Evolutionary conservation across 2,113 vertebrate genomes (phyloP), one percentile per base, ranked within the genome.

Genomic region (Amazona guildingii): DNA sequence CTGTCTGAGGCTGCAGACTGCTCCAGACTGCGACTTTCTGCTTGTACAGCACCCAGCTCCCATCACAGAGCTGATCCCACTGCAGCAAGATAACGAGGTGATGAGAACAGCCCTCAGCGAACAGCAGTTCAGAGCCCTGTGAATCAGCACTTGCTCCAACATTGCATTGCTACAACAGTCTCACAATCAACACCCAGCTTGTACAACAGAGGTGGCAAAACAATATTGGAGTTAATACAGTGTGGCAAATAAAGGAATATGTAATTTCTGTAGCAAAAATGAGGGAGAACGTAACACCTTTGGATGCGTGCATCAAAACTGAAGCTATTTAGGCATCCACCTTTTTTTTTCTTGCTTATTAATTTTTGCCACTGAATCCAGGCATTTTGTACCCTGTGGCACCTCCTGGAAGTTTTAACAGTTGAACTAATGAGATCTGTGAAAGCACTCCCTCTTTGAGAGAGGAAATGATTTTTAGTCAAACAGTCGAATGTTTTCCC

Each of bases 391-490:
- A 73, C 83, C 88, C 80, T 13, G 10, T 95, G 95, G 92, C 80
- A 80, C 43, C 86, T 89, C 81, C 88, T 96, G 86, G 88, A 94
- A 96, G 81, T 86, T 94, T 64, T 10, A 81, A n/a, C 69, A 68
- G 73, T 91, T 83, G 83, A 94, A 87, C 77, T 82, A 94, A 79
- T 59, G 89, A 92, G 62, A 90, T 35, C 80, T 84, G 77, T 92
- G 92, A 80, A 97, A 93, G 79, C 9, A 3, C 25, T 93, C 83
- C n/a, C 86, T 92, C 76, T 94, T 91, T 49, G 67, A 94, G 77
- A 76, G 57, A 96, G 95, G 94, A 96, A 97, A 90, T 91, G 77
- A 80, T 96, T 96, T 96, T 94, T 76, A 77, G 92, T 95, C 81
- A 91, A 92, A 91, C 68, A 92, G 86, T 82, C 4, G 1, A 94